phyloP scores from a whole-genome alignment of 1,140 invertebrate genomes.

The Hesperophylax magnus region DNA sequence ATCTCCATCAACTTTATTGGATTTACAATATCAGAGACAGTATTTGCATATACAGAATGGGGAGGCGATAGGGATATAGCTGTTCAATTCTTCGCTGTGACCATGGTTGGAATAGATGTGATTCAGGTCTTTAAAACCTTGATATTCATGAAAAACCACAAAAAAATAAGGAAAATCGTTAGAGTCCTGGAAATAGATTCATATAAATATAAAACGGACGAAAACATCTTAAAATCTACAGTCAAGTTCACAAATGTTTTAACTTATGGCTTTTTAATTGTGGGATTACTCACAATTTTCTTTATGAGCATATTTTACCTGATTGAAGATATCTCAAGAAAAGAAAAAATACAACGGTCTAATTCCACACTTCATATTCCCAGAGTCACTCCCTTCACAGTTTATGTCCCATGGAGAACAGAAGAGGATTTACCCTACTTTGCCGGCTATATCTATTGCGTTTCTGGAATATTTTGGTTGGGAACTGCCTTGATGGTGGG shows the following conservation, averaged over 20 bases:
- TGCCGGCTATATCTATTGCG: conserved; percentile 43
- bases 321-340: conserved; percentile 45
- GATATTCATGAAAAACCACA: conserved; percentile 50
- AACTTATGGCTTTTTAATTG: conserved; percentile 43
- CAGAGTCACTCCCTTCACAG: conserved; percentile 49
- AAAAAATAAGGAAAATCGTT: conserved; percentile 43
- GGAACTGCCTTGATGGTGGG: conserved; percentile 43
- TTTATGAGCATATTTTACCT: conserved; percentile 38
- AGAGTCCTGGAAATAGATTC: conserved; percentile 43
- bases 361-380: conserved; percentile 42
- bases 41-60: conserved; percentile 45
- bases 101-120: conserved; percentile 33
- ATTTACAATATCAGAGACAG: conserved; percentile 23
- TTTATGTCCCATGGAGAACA: conserved; percentile 48
- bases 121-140: conserved; percentile 40
- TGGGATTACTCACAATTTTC: conserved; percentile 43
- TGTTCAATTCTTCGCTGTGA: conserved; percentile 37
- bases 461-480: conserved; percentile 47
- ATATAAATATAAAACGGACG: conserved; percentile 27
- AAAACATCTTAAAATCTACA: conserved; percentile 29
- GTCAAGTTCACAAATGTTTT: conserved; percentile 34
- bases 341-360: not conserved
- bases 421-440: conserved; percentile 23
- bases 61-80: conserved; percentile 32
- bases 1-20: conserved; percentile 18